Evolutionary conservation across 1,140 invertebrate genomes (phyloP).

Genomic region (Cataglyphis hispanica): DNA sequence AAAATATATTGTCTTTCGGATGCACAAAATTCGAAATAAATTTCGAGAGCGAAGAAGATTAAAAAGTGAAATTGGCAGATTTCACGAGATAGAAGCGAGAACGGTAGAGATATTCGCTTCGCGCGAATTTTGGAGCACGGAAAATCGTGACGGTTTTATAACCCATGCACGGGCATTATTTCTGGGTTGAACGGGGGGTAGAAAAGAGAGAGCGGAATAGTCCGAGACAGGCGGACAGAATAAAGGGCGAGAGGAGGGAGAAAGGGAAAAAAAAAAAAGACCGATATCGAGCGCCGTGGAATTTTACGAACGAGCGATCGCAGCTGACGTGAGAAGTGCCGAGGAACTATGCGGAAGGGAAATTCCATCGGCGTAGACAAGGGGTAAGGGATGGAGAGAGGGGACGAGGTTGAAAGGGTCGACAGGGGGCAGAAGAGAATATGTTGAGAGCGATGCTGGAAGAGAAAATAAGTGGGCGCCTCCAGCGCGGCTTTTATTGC

Average conservation of each 20-base stretch:
- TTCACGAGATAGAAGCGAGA: conserved; percentile 10
- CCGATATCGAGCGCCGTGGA: conserved; percentile 71
- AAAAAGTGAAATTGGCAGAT: conserved; percentile 27
- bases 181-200: neutral
- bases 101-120: conserved; percentile 7
- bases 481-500: conserved; percentile 70
- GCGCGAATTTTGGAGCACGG: conserved; percentile 35
- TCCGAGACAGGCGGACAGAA: neutral
- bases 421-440: conserved; percentile 51
- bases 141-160: conserved; percentile 31
- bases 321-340: conserved; percentile 69
- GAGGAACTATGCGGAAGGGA: conserved; percentile 75
- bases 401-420: neutral
- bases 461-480: conserved; percentile 71
- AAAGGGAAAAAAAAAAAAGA: conserved; percentile 32
- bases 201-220: conserved; percentile 7
- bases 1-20: neutral
- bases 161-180: conserved; percentile 47
- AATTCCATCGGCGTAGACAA: conserved; percentile 70
- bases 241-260: neutral
- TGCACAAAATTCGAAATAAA: neutral
- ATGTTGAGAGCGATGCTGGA: conserved; percentile 63
- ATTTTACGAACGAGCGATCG: conserved; percentile 71
- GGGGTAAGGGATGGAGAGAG: neutral
- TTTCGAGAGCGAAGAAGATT: neutral